These are phyloP conservation scores for Spongilla lacustris DNA, from an alignment of 37 sponge, comb jelly and placozoan species.

Conservation along the genomic window DNA sequence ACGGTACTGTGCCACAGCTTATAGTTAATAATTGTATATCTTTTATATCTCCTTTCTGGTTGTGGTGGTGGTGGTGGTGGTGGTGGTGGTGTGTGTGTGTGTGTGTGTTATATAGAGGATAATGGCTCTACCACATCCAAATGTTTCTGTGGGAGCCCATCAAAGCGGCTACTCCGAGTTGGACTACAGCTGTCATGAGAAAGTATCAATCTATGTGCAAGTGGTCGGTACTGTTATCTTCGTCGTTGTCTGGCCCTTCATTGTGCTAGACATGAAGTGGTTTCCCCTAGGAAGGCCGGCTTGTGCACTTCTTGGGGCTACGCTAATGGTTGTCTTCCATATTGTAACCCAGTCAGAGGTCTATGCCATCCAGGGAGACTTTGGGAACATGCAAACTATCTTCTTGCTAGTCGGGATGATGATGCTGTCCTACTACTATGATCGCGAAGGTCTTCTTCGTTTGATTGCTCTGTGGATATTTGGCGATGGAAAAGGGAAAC, in stretches of 20 bases:
- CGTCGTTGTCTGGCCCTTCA: slow-evolving; percentile 85
- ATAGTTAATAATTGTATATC: too few relatives aligned
- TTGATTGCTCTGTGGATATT: slow-evolving; percentile 56
- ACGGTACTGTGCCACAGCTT: too few relatives aligned
- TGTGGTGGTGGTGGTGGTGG: too few relatives aligned
- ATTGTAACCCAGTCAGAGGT: slow-evolving; percentile 72
- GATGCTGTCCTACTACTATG: slow-evolving; percentile 85
- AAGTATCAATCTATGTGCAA: slow-evolving; percentile 51
- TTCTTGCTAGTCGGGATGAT: slow-evolving; percentile 90
- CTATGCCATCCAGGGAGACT: slow-evolving; percentile 56
- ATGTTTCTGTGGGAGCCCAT: too few relatives aligned
- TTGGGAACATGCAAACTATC: slow-evolving; percentile 78
- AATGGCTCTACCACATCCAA: too few relatives aligned
- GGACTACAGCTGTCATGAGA: neutral
- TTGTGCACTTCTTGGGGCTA: slow-evolving; percentile 75
- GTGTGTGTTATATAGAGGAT: too few relatives aligned
- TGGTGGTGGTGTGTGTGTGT: too few relatives aligned
- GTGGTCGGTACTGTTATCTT: slow-evolving; percentile 72
- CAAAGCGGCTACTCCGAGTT: too few relatives aligned
- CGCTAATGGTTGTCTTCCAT: slow-evolving; percentile 72
- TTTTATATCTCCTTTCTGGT: too few relatives aligned
- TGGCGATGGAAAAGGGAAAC: slow-evolving; percentile 41
- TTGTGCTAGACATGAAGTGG: slow-evolving; percentile 87
- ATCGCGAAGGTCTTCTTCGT: slow-evolving; percentile 77
- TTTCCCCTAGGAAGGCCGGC: slow-evolving; percentile 82